These are phyloP conservation scores for Oreochromis tanganicae DNA, from an alignment of 2,113 vertebrate genomes.

Conservation along the genomic window DNA sequence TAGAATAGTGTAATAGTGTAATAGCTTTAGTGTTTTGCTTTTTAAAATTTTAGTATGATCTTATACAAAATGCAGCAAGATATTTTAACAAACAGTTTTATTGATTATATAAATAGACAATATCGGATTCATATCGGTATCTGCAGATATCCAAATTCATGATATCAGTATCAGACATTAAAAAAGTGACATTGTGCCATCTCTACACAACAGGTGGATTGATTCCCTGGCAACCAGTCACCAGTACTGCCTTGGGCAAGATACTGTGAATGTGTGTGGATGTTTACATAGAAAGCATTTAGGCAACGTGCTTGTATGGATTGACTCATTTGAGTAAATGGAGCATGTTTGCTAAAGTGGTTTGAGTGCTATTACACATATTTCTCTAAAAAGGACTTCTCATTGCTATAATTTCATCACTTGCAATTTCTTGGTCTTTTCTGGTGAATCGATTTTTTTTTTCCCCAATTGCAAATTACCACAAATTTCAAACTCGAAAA, in stretches of 20 bases:
- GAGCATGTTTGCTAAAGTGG: background rate
- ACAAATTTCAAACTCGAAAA: background rate
- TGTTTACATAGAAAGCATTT: background rate
- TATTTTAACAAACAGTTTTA: no score
- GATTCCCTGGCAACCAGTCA: background rate
- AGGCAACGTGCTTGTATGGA: background rate
- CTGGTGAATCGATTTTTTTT: background rate
- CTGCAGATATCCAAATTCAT: no score
- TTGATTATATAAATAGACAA: no score
- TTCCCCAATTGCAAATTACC: background rate
- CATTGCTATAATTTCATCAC: background rate
- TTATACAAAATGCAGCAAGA: no score
- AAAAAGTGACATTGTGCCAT: no score
- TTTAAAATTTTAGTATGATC: no score
- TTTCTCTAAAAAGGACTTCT: background rate
- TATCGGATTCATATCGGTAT: no score
- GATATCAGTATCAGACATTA: no score
- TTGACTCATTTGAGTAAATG: background rate
- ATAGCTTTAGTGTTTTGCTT: no score
- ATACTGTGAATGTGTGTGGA: background rate
- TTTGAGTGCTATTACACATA: background rate
- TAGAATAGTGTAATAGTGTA: no score
- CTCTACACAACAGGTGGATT: background rate
- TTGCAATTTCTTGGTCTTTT: background rate
- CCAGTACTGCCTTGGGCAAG: background rate